Base-by-base conservation (phyloP, 1,140 invertebrate genomes). In the Heterodera schachtii region DNA sequence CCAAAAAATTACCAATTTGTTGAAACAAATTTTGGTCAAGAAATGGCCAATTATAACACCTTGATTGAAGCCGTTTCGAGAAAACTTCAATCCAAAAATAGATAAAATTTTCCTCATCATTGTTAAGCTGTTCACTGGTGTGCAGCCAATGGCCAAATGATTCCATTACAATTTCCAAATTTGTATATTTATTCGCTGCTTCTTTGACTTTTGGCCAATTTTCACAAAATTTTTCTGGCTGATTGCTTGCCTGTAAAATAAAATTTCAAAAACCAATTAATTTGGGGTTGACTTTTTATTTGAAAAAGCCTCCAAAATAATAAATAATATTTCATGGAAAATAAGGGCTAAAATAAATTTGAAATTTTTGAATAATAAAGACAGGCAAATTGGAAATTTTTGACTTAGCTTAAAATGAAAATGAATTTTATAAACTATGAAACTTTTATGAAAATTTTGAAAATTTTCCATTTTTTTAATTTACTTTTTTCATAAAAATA, bases 21-120 rank as follows among this genome's bases (percentile, higher is more conserved):
- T 64, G 2, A 19, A 64, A 64, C 16, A 64, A 64, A 16, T 64
- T 4, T 5, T 64, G 11, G 57, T 64, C 57, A 5, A 19, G 16
- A 5, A 19, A 11, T 2, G 57, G 57, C 57, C 57, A 64, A 19
- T 64, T 5, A 19, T 16, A 19, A 19, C 57, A 19, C 5, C 19
- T 13, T 13, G 11, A 16, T 19, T 19, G 5, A 19, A 16, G 19
- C 16, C 57, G 57, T 3, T 64, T 13, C 5, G 57, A 11, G 19
- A 64, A 64, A 5, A 64, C 57, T 64, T 64, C 57, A 64, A 64
- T 64, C 57, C 57, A 64, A 64, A 64, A 64, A 64, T n/a, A 19
- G 57, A 64, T 64, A 19, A 64, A 2, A 19, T 64, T 11, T 64
- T n/a, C 11, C 16, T 64, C 5, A 4, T 64, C 57, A 19, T 64